phyloP scores from a whole-genome alignment of 1,140 invertebrate genomes.

The Episyrphus balteatus region DNA sequence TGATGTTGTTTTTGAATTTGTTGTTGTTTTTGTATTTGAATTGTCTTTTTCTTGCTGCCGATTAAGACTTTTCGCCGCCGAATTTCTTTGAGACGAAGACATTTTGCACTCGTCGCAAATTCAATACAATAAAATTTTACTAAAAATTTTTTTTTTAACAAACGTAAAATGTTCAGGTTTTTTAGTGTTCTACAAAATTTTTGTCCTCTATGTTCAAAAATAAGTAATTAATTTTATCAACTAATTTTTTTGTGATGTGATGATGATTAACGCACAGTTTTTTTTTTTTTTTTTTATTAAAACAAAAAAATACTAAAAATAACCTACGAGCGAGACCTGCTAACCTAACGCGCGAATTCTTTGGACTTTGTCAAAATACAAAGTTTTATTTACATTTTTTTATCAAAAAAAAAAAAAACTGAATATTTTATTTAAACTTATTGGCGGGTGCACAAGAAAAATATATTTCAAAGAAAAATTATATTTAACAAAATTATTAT shows the following conservation, averaged over 20 bases:
- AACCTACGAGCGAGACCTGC: background rate
- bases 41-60: slow-evolving; percentile 17
- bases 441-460: no score
- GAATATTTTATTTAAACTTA: background rate
- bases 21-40: slow-evolving; percentile 9
- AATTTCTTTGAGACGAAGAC: slow-evolving; percentile 31
- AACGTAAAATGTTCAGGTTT: slow-evolving; percentile 10
- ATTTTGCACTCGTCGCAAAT: slow-evolving; percentile 12
- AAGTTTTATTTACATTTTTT: background rate
- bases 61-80: slow-evolving; percentile 16
- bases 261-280: slow-evolving; percentile 1
- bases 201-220: slow-evolving; percentile 13
- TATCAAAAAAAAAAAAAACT: background rate
- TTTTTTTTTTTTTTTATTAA: slow-evolving; percentile 2
- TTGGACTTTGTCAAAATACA: background rate
- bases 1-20: slow-evolving; percentile 7
- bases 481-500: no score
- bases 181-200: slow-evolving; percentile 12
- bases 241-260: background rate
- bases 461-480: no score
- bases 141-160: slow-evolving; percentile 10
- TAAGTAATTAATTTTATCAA: slow-evolving; percentile 7
- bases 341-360: background rate
- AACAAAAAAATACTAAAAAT: background rate
- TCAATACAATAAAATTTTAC: slow-evolving; percentile 12